Conservation (phyloP, 1,140 invertebrate species). For the Drosophila lacteicornis region DNA sequence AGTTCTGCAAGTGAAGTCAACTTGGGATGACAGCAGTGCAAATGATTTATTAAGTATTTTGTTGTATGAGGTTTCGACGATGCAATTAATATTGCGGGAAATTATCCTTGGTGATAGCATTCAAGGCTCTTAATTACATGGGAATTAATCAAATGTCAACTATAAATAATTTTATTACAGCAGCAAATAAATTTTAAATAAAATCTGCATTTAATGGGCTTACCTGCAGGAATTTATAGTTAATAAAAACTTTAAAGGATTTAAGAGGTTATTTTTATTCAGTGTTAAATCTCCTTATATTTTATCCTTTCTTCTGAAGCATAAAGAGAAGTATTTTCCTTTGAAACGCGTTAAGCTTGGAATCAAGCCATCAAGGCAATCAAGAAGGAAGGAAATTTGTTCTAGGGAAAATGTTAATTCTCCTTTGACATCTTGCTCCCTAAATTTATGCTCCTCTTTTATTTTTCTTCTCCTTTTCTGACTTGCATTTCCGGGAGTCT, state of each 20-base stretch:
- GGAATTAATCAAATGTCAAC: neutral
- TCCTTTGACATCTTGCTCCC: neutral
- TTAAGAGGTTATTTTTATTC: neutral
- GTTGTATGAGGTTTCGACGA: too few relatives aligned
- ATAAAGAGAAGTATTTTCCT: neutral
- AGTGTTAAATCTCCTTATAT: too few relatives aligned
- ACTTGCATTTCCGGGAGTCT: slow-evolving; percentile 19
- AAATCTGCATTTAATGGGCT: neutral
- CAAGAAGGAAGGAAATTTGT: slow-evolving; percentile 2
- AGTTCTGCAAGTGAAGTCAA: slow-evolving; percentile 9
- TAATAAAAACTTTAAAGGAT: too few relatives aligned
- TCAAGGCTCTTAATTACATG: neutral
- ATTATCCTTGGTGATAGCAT: neutral
- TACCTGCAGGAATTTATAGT: neutral
- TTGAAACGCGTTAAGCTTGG: neutral
- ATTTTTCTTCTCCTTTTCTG: slow-evolving; percentile 1
- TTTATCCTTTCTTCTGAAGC: neutral
- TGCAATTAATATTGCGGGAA: neutral
- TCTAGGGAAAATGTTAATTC: slow-evolving; percentile 7
- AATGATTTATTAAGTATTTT: slow-evolving; percentile 1
- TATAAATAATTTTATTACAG: neutral
- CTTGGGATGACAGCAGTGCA: neutral
- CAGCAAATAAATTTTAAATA: too few relatives aligned
- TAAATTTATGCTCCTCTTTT: neutral
- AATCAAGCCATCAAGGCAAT: neutral